Evolutionary conservation across 2,888 invertebrate species (phyloP).

Genomic region (Dilophus febrilis): DNA sequence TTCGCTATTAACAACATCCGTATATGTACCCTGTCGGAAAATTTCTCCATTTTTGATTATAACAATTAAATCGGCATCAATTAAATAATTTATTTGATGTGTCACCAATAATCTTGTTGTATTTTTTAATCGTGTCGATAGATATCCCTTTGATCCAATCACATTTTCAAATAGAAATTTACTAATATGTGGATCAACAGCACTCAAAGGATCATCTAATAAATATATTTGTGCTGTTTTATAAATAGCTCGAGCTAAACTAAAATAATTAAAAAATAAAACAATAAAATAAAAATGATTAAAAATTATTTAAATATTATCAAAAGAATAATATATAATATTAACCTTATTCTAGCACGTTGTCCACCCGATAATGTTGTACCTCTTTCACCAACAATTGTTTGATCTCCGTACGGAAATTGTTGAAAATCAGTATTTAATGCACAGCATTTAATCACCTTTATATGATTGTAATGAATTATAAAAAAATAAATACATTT

Average conservation of each 20-base stretch:
- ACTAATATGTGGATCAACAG: constrained; percentile 63
- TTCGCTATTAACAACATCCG: constrained; percentile 32
- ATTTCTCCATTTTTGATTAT: constrained; percentile 39
- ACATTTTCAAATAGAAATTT: constrained; percentile 59
- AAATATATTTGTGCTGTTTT: constrained; percentile 56
- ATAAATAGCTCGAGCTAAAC: constrained; percentile 56
- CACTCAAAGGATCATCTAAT: constrained; percentile 63
- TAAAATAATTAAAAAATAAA: too few relatives aligned
- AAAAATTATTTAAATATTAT: too few relatives aligned
- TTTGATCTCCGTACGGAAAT: constrained; percentile 50
- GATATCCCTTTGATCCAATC: constrained; percentile 34
- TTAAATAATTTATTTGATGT: constrained; percentile 59
- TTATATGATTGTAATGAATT: background rate
- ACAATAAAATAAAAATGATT: too few relatives aligned
- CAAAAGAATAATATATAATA: too few relatives aligned
- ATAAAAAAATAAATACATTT: too few relatives aligned
- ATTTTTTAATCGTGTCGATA: constrained; percentile 33
- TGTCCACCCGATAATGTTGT: constrained; percentile 65
- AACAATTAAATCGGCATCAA: constrained; percentile 41
- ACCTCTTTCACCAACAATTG: constrained; percentile 65
- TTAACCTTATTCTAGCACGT: constrained; percentile 44
- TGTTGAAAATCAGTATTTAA: constrained; percentile 57
- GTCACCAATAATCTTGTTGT: constrained; percentile 53
- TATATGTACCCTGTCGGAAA: constrained; percentile 31
- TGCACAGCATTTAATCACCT: constrained; percentile 46